Base-by-base conservation (phyloP, 2,888 invertebrate genomes). In the Watsonalla cultraria region DNA sequence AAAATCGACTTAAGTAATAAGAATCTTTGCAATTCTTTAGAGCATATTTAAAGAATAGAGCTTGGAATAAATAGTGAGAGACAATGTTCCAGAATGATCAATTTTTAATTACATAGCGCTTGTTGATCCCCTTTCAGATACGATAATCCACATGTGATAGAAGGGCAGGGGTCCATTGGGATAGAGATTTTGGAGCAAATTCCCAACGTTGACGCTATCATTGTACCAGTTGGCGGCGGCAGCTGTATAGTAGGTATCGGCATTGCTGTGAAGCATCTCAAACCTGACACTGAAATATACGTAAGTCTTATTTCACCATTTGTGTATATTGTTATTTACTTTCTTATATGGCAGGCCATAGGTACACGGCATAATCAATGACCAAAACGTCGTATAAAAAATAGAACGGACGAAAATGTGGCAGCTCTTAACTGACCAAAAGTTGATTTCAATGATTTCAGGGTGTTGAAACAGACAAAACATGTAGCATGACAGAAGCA, bases 161-260 rank as follows among this genome's bases (percentile, higher is more conserved):
- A 98, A 51, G 98, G 98, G 0, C 98, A 98, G 82, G 98, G 98
- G 2, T 97, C 98, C 0, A 92, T 97, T 72, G 98, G 97, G n/a
- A 86, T 98, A 66, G 98, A 99, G 84, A 96, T 98, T 52, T 82
- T 97, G 24, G 98, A 98, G 70, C 96, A 98, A 83, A 94, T 98
- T 0, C 93, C 94, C 0, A 91, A 94, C 52, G 93, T 97, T 6
- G 98, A 99, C 80, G 98, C 98, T 0, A 93, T 98, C 49, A 87
- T 99, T 7, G 93, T 98, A 2, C 98, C 98, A 0, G 95, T 97
- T 0, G 98, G 98, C 0, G 98, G 98, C 5, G 97, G 96, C n/a
- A 97, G 98, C 0, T 91, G 98, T 0, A 93, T 98, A 45, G 95
- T 97, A 7, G 98, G 98, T 0, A 92, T 96, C 13, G 96, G 97